phyloP scores from a whole-genome alignment of 1,140 invertebrate genomes.

The Procambarus virginalis region DNA sequence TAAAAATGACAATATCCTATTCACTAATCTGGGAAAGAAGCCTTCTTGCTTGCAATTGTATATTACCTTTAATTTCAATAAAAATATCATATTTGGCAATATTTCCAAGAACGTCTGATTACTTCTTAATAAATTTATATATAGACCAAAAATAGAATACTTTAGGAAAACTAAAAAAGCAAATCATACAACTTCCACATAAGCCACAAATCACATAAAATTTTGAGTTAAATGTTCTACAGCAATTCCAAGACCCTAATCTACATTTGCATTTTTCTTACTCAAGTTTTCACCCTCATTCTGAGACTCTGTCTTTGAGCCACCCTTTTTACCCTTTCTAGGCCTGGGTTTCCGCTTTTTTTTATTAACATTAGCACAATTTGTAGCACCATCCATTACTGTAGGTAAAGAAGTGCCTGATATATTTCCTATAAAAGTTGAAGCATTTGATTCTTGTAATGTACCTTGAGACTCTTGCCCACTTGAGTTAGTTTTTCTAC shows the following conservation, averaged over 20 bases:
- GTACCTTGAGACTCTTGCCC: neutral
- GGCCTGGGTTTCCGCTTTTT: slow-evolving; percentile 1
- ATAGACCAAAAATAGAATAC: neutral
- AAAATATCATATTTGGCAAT: slow-evolving; percentile 6
- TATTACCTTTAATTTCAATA: neutral
- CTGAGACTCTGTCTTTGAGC: neutral
- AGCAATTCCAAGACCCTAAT: neutral
- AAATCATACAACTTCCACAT: slow-evolving; percentile 8
- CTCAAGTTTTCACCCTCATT: neutral
- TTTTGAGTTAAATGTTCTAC: neutral
- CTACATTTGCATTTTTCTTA: slow-evolving; percentile 11
- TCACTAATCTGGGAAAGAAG: neutral
- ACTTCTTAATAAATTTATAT: slow-evolving; percentile 2
- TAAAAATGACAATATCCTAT: neutral
- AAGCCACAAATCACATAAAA: neutral
- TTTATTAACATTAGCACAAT: neutral
- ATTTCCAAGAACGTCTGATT: neutral
- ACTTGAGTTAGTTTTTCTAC: neutral
- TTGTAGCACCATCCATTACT: slow-evolving; percentile 14
- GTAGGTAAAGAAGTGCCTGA: neutral
- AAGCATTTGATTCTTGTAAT: neutral
- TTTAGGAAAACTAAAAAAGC: neutral
- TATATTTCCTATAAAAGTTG: neutral
- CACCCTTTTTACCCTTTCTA: slow-evolving; percentile 22
- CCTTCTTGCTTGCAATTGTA: slow-evolving; percentile 4